Evolutionary conservation across 2,113 vertebrate species (phyloP), one percentile per base, ranked within the genome.

Genomic region (Helogale parvula): DNA sequence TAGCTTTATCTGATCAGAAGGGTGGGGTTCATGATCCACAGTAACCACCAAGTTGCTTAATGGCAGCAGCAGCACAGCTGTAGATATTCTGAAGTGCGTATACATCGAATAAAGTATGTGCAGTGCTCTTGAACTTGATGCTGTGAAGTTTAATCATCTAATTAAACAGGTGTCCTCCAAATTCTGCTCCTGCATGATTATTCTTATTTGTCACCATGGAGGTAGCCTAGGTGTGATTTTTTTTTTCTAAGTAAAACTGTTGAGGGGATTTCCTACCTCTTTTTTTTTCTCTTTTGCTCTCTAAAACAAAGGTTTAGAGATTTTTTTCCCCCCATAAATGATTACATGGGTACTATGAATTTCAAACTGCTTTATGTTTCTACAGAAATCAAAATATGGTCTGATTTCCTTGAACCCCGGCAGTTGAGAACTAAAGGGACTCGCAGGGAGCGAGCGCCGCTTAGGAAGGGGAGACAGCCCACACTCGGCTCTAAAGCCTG

Each of bases 1-100:
- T 65, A 93, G 23, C 68, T 94, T 98, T 98, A 98, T 99, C 98
- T 98, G 98, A 98, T 98, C 66, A 96, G 98, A 88, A 98, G 98
- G 98, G 99, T 98, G 98, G 98, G 98, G 98, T 95, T 69, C 98
- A 52, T 72, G 74, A 98, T 97, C 96, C 96, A 97, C 97, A 91
- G 15, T 94, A 98, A 98, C 97, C 91, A 89, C 98, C 23, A 94
- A 95, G 74, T 71, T 82, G 25, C 82, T 91, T 77, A 89, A 96
- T 83, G 60, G 65, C 19, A 84, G 41, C 19, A 90, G 41, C 19
- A 72, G 17, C 41, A 21, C 45, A 0, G 3, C 31, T 54, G 45
- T 14, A 91, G 83, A 41, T 25, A 2, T 4, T 1, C 33, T 33
- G 69, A 11, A 12, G 45, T 19, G 21, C 35, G 31, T 29, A 31